Base-by-base conservation (phyloP, 1,140 invertebrate species). In the Belonocnema kinseyi region DNA sequence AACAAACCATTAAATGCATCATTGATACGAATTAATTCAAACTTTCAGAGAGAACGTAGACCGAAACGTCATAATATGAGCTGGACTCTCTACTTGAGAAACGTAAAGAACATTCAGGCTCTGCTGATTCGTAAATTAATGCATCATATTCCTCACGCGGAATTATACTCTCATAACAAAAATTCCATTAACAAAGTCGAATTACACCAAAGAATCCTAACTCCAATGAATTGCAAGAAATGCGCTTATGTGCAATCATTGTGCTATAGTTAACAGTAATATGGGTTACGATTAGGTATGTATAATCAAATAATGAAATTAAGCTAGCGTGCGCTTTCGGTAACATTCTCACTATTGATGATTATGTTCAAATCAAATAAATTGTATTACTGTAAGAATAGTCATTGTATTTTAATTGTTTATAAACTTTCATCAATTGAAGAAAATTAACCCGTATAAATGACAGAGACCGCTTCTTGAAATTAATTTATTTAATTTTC, bases 291-390 rank as follows among this genome's bases (percentile, higher is more conserved):
- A 33, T 66, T 66, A 66, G 16, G 6, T 33, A 66, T 11, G 58
- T 14, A 66, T 14, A 66, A 33, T 33, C 21, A 21, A 13, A 66
- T 33, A 66, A 66, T 33, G 21, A 16, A 33, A 66, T 66, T 66
- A 66, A 16, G 16, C 21, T 16, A 33, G 13, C 21, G 13, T 66
- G 14, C 33, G 61, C 46, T 66, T 66, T 66, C 14, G 61, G 61
- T 66, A 40, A 66, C 26, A 40, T 66, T 66, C n/a, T 66, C 61
- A 33, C 14, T 33, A 2, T 56, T 56, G 8, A 33, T 66, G 14
- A 66, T 26, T 26, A 40, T 66, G 61, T 16, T 66, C 40, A 66
- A 66, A 40, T 66, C 61, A 66, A 66, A 66, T 33, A 33, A 66
- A 66, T 33, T n/a, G 46, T 66, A 66, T 66, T 46, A 66, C 40